Base-by-base conservation (phyloP, 2,888 invertebrate genomes). In the Penaeus monodon region DNA sequence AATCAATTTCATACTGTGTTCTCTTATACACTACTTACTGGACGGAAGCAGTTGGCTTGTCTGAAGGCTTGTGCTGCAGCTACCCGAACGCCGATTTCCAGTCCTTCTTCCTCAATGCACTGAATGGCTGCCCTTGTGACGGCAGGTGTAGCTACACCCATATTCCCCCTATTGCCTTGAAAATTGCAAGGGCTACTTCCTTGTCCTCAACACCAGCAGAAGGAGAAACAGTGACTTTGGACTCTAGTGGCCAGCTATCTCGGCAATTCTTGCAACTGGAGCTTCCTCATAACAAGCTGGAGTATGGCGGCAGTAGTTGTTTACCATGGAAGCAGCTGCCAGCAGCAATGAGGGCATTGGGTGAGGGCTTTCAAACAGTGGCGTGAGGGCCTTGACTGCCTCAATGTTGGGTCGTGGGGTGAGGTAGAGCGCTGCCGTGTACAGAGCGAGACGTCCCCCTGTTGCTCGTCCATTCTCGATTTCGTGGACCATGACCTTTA, bases 141-240 rank as follows among this genome's bases (percentile, higher is more conserved):
- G 7, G 29, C 81, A 57, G 49, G n/a, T 12, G 38, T 81, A 14
- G 73, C 81, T 20, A 64, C 33, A 22, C 80, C 73, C 57, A 86
- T 86, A n/a, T 86, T 86, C n/a, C n/a, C 27, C 86, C 86, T 24
- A 86, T 38, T n/a, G 86, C 29, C 33, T 86, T 86, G 22, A 86
- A 80, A 12, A 86, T 29, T 24, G 66, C 29, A 24, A 86, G 14
- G 10, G 81, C n/a, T 33, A 17, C 44, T 33, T 86, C n/a, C 68
- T 66, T 49, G 14, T 81, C n/a, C 78, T 73, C 29, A 22, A 33
- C 81, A 49, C 44, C 57, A 57, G 17, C 17, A 57, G 57, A 57
- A 57, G 57, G 57, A 57, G 57, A 79, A 57, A 17, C 57, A 57
- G 57, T 57, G 57, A 57, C 17, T 20, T 4, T 57, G 17, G 57